phyloP scores from a whole-genome alignment of 1,140 invertebrate genomes.

The Drosophila arizonae region DNA sequence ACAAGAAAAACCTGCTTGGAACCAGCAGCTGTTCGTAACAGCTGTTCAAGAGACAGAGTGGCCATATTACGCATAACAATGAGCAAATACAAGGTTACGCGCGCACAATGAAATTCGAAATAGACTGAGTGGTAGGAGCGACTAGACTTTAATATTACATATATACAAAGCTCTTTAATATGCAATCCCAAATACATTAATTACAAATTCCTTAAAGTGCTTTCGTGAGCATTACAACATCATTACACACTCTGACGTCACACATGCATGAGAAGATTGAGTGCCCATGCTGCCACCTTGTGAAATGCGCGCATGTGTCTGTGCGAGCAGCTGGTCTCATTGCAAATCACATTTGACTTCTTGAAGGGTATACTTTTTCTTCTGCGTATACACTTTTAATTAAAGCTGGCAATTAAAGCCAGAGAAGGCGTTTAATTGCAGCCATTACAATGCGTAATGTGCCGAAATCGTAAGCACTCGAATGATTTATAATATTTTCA shows the following conservation, averaged over 20 bases:
- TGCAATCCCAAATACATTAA: background rate
- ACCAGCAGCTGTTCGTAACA: constrained; percentile 28
- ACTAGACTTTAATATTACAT: too few species aligned
- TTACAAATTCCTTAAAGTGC: background rate
- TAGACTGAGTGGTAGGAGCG: background rate
- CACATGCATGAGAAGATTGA: background rate
- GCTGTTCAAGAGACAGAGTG: constrained; percentile 33
- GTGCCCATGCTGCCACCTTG: constrained; percentile 7
- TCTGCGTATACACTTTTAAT: constrained; percentile 59
- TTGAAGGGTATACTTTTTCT: constrained; percentile 66
- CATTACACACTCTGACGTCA: constrained; percentile 17
- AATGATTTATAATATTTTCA: background rate
- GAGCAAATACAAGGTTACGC: background rate
- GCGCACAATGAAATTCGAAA: background rate
- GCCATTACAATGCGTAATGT: constrained; percentile 67
- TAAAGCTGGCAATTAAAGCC: constrained; percentile 40
- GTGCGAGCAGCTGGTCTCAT: constrained; percentile 41
- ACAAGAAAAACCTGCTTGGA: constrained; percentile 55
- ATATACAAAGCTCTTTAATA: background rate
- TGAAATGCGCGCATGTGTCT: background rate
- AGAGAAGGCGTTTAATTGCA: constrained; percentile 28
- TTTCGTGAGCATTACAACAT: too few species aligned
- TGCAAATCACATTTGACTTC: constrained; percentile 67
- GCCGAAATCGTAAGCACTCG: constrained; percentile 69
- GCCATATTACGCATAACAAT: background rate